Base-by-base conservation (phyloP, 2,113 vertebrate species). In the Numida meleagris region DNA sequence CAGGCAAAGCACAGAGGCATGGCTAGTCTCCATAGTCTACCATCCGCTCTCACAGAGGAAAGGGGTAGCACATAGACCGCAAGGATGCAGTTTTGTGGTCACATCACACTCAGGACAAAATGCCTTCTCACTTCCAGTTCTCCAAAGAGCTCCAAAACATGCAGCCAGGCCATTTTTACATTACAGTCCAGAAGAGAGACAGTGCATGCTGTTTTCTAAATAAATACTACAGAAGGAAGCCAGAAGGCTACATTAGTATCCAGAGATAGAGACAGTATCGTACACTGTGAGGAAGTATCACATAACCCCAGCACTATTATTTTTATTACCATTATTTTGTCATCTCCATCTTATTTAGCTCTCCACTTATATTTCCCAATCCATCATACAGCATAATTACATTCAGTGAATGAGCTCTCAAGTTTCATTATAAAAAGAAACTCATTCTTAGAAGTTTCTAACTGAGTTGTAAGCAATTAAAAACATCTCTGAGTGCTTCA, bases 361-460 rank as follows among this genome's bases (percentile, higher is more conserved):
- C 68, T 84, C 81, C 73, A 68, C 72, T 92, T 95, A 95, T 70
- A 89, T 93, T 84, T 95, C 63, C 73, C 72, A 86, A 92, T 94
- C 93, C 90, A 92, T 96, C 95, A 96, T 93, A 96, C 81, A 86
- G 88, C 70, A 87, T 95, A 94, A 96, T 96, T 96, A 93, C 93
- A 82, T 95, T 80, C 86, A 96, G 48, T 94, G 89, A 96, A 88
- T 75, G 92, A 90, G 86, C 48, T 97, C 94, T 97, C 95, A 84
- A 92, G 88, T 97, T 97, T 95, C 97, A 66, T 91, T 93, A 73
- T 76, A 94, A 85, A 95, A 92, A 95, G 91, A 74, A 95, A 70
- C 79, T 79, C 73, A 92, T 96, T 97, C 96, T 96, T 97, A 95
- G 94, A 96, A 97, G 94, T 95, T 97, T 92, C 96, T 97, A 96